Evolutionary conservation across 1,140 invertebrate species (phyloP), one percentile per base, ranked within the genome.

Genomic region (Megalonaias nervosa): DNA sequence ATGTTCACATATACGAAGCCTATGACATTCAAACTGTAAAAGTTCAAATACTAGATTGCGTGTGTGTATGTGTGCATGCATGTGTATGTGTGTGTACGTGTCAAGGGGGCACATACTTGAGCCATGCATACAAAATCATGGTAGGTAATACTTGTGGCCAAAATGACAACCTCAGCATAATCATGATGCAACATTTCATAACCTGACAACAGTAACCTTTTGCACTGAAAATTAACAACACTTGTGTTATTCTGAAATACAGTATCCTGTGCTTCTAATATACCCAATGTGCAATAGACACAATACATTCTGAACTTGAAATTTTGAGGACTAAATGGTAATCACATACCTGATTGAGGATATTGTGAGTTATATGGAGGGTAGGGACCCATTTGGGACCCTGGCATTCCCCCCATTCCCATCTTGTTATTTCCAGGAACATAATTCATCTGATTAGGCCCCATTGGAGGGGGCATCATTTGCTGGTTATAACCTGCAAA

Each of bases 401-500:
- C 80, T 69, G 70, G 66, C 81, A 93, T 92, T 91, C 93, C 92
- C 57, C 91, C 91, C 57, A 92, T 90, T 92, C 84, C 86, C 85
- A 92, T 89, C 91, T 92, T 77, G 88, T 93, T 92, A 87, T 93
- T 93, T 80, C 93, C 93, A 81, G 88, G 86, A 90, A 80, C 80
- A 76, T 82, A 87, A 48, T 81, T 81, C 83, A 87, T 86, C 75
- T 88, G 88, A 80, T 85, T 86, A 13, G 84, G 84, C 57, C 87
- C 88, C 79, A 89, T 88, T 48, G 90, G 89, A 48, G 93, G 93
- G 75, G 93, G 92, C 86, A 93, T 93, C 90, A 94, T 92, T 77
- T 92, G 92, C 84, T 93, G 93, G 85, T 93, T 93, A 89, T 93
- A 93, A 82, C 92, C 92, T 90, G 90, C 17, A 79, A 86, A 56